These are phyloP conservation scores for Tetanocera ferruginea DNA, from an alignment of 2,888 invertebrate species.

Conservation along the genomic window DNA sequence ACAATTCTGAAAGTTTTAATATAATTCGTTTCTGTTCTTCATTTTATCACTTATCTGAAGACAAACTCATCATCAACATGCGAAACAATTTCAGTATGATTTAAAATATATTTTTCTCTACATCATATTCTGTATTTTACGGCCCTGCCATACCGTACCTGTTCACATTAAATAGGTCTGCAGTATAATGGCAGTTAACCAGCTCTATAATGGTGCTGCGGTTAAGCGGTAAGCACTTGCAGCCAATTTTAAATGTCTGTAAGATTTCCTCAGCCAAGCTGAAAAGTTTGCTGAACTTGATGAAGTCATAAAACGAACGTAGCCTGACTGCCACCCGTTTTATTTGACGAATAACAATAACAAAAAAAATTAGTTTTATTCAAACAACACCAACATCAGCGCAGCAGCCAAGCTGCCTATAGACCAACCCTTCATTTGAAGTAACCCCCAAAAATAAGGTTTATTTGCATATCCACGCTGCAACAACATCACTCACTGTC, in stretches of 20 bases:
- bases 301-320: conserved; percentile 48
- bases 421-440: conserved; percentile 24
- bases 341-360: not conserved
- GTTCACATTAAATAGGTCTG: conserved; percentile 11
- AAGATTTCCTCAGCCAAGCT: not conserved
- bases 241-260: not conserved
- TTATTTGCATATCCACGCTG: conserved; percentile 25
- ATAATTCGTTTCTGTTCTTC: too few species aligned
- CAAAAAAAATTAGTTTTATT: not conserved
- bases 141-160: not conserved
- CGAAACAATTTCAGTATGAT: too few species aligned
- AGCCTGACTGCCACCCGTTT: conserved; percentile 27
- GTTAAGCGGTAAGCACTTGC: not conserved
- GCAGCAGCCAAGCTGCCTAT: not conserved
- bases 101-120: too few species aligned
- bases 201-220: conserved; percentile 9
- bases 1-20: too few species aligned
- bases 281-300: conserved; percentile 39
- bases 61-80: too few species aligned
- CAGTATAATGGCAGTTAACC: conserved; percentile 24
- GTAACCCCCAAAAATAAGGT: not conserved
- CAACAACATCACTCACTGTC: conserved; percentile 22
- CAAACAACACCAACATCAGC: conserved; percentile 13
- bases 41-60: too few species aligned
- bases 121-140: too few species aligned